Evolutionary conservation across 2,797 vertebrate species (phyloP), one percentile per base, ranked within the genome.

Genomic region (Buphagus erythrorhynchus): DNA sequence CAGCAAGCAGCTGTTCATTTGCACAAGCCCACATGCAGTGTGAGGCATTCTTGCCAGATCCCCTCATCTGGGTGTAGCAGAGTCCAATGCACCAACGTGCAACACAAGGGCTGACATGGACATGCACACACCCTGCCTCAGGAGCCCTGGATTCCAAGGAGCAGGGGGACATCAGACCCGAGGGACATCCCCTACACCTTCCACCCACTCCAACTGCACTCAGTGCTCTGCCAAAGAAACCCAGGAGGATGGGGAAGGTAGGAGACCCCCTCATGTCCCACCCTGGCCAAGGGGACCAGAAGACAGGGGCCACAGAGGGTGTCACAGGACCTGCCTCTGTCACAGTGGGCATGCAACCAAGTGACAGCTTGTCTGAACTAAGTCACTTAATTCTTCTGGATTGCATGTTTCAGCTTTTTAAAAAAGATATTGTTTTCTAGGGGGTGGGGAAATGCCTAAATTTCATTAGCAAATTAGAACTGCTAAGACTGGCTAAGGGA

Each of bases 31-130:
- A 16, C 0, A 0, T 11, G 7, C 33, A 28, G 4, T 6, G 16
- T 10, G 48, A 81, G 26, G 18, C 0, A 0, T 18, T 74, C 33
- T 45, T 66, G 29, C 21, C 49, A 31, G 20, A 12, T 45, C 28
- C 16, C 18, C 42, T 78, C 42, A 10, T 6, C 16, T 33, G 31
- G 25, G 16, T 20, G 6, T 3, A 24, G 13, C 26, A 15, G 10
- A 25, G 25, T 18, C n/a, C 48, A 58, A 4, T 0, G 6, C 8
- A 28, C 29, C 54, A 42, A 5, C 0, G 1, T 2, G 19, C 49
- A 40, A 7, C 0, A 0, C 29, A n/a, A 31, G 57, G 35, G 10
- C 29, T 46, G 42, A 36, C 2, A 4, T 5, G 26, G 5, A 17
- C n/a, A 7, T 1, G 26, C 19, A 35, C 2, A 3, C 11, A 67